These are phyloP conservation scores for Catagonus wagneri DNA, from an alignment of 2,113 vertebrate genomes.

Conservation along the genomic window DNA sequence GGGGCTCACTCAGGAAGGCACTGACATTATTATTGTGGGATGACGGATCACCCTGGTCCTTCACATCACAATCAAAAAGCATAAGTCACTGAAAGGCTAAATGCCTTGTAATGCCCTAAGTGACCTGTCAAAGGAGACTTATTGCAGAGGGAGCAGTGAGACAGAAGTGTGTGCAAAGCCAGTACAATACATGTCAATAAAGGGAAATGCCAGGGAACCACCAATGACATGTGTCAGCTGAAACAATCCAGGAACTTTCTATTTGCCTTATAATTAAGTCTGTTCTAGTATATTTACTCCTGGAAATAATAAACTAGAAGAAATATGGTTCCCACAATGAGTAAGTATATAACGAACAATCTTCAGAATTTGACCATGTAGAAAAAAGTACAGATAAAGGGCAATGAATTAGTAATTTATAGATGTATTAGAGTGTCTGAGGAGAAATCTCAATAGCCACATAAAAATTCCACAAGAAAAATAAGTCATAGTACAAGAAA, in stretches of 20 bases:
- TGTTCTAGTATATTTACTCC: constrained; percentile 11
- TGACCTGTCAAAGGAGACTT: constrained; percentile 46
- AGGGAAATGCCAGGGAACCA: background rate
- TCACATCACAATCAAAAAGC: constrained; percentile 56
- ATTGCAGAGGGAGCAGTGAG: background rate
- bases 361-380: background rate
- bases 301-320: constrained; percentile 43
- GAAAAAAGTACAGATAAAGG: background rate
- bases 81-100: constrained; percentile 67
- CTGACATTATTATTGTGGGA: constrained; percentile 57
- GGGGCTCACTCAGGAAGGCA: constrained; percentile 21
- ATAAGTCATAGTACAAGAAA: background rate
- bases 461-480: constrained; percentile 39
- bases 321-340: background rate
- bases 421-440: background rate
- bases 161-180: background rate
- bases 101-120: constrained; percentile 25
- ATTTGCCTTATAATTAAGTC: constrained; percentile 15
- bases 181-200: background rate
- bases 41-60: constrained; percentile 57
- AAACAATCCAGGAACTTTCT: constrained; percentile 13
- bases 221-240: background rate
- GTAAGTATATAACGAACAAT: background rate
- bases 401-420: background rate
- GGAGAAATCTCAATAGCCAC: background rate